Conservation (phyloP, 92 coral and sea anemone species). For the Pocillopora meandrina region DNA sequence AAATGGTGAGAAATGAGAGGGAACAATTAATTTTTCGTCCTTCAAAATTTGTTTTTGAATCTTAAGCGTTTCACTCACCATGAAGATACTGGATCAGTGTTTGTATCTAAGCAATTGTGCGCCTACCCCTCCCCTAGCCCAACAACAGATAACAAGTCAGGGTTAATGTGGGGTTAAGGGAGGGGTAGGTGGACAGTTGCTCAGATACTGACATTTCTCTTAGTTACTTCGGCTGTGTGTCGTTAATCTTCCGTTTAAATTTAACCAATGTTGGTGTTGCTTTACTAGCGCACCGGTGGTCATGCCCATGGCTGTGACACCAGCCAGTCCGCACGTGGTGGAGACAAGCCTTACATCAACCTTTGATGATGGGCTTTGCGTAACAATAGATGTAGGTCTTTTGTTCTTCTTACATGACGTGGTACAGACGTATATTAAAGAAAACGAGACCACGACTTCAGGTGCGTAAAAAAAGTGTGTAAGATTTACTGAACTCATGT, state of each 20-base stretch:
- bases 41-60: background rate
- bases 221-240: no score
- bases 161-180: no score
- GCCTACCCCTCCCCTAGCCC: no score
- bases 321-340: slow-evolving; percentile 94
- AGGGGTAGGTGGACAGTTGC: no score
- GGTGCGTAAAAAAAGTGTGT: slow-evolving; percentile 41
- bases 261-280: background rate
- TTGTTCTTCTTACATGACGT: slow-evolving; percentile 95
- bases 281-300: slow-evolving; percentile 17
- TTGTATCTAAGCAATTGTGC: no score
- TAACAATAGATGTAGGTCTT: slow-evolving; percentile 96
- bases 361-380: slow-evolving; percentile 96
- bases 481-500: background rate
- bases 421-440: slow-evolving; percentile 93
- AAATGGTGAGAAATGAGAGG: slow-evolving; percentile 20
- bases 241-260: background rate
- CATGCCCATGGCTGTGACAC: slow-evolving; percentile 58
- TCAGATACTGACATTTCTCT: no score
- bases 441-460: slow-evolving; percentile 82
- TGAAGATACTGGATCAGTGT: no score
- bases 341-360: slow-evolving; percentile 88
- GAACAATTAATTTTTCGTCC: background rate
- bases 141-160: no score
- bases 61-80: no score